Percentiles rank a stretch among this genome's conserved stretches.
These are phyloP conservation scores for Drosophila quadrilineata DNA, from an alignment of 1,140 invertebrate genomes.

Conservation along the genomic window DNA sequence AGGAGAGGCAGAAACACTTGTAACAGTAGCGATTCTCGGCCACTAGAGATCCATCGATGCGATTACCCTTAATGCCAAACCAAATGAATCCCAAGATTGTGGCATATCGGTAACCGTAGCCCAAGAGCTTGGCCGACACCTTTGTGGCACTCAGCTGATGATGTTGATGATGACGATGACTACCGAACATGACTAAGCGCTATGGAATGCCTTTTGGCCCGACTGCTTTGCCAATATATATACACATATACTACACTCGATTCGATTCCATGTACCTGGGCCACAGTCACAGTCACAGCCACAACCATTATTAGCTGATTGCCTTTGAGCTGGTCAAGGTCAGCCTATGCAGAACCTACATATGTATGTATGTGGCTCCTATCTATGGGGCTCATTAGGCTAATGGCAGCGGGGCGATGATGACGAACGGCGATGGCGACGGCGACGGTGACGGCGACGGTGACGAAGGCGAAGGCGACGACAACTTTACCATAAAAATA, in stretches of 20 bases:
- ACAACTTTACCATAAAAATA: constrained; percentile 29
- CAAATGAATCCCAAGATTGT: constrained; percentile 16
- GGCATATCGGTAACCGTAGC: constrained; percentile 9
- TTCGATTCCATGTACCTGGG: too few relatives aligned
- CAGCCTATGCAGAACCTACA: constrained; percentile 1
- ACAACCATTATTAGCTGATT: constrained; percentile 9
- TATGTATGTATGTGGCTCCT: constrained; percentile 10
- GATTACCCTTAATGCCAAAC: constrained; percentile 26
- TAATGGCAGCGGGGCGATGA: too few relatives aligned
- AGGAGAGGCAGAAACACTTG: constrained; percentile 46
- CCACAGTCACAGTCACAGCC: too few relatives aligned
- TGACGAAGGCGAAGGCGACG: too few relatives aligned
- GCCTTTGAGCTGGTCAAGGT: constrained; percentile 34
- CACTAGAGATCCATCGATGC: constrained; percentile 9
- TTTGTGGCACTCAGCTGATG: neutral
- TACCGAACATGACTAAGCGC: constrained; percentile 40
- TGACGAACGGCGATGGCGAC: too few relatives aligned
- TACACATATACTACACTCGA: constrained; percentile 4
- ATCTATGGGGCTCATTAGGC: constrained; percentile 29
- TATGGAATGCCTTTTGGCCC: constrained; percentile 16
- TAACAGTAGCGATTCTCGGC: constrained; percentile 28
- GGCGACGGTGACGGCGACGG: too few relatives aligned
- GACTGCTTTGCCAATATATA: constrained; percentile 16
- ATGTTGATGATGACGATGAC: too few relatives aligned
- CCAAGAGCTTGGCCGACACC: constrained; percentile 20